Base-by-base conservation (phyloP, 2,888 invertebrate species). In the Plusia festucae region DNA sequence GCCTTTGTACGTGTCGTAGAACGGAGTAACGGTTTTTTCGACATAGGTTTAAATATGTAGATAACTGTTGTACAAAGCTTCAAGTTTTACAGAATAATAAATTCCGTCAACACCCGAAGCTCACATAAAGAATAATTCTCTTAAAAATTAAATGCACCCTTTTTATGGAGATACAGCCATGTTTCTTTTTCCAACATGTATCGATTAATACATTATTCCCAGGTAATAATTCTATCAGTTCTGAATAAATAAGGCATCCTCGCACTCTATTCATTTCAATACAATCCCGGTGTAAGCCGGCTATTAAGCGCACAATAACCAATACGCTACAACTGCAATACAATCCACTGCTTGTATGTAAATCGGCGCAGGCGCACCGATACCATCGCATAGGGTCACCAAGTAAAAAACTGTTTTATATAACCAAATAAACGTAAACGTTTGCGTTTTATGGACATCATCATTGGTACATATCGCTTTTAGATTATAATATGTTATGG, bases 311-410 rank as follows among this genome's bases (percentile, higher is more conserved):
- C 68, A 78, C 76, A 78, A 76, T 78, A 65, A 74, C 69, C 78
- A 78, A 78, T 78, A 68, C 68, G 64, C 66, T 60, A 51, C 61
- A 61, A 53, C 61, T 56, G 61, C 67, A 57, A 66, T 56, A 78
- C 71, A 68, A 76, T 78, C 71, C 76, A 60, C 55, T 67, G 67
- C 65, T 72, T 77, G 75, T 79, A 79, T 79, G 79, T 79, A 77
- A 79, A 79, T 79, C 68, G 69, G 66, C 68, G 67, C 76, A 71
- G 44, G 68, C 78, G 76, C 69, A 61, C 34, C 52, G 62, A 77
- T 74, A 76, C 57, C 65, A 63, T 66, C 65, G 66, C 44, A 53
- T 69, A 63, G 60, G 44, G 34, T 9, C 16, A 15, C 76, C 65
- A 64, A 0, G 34, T 24, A 34, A 0, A 1, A 22, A 6, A 8